These are phyloP conservation scores for Amiota mariae DNA, from an alignment of 2,888 invertebrate species.

Conservation along the genomic window DNA sequence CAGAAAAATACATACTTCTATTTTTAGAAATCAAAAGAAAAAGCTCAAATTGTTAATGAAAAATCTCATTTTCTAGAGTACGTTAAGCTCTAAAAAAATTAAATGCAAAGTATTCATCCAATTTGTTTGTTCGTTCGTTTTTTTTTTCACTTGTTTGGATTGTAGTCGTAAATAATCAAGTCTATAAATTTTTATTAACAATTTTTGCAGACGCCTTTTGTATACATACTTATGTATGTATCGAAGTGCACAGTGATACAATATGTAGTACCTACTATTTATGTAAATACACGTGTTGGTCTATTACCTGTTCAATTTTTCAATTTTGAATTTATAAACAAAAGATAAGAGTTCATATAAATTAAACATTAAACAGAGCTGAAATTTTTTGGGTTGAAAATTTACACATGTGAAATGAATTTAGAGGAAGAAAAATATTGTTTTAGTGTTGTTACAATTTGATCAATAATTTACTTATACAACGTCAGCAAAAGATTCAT, in stretches of 20 bases:
- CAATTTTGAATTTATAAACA: not conserved
- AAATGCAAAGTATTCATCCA: constrained; percentile 4
- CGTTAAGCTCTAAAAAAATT: constrained; percentile 48
- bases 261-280: not conserved
- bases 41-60: constrained; percentile 63
- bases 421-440: not conserved
- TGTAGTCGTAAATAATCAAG: constrained; percentile 7
- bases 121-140: constrained; percentile 2
- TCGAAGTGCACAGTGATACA: constrained; percentile 8
- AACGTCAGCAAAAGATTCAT: too few relatives aligned
- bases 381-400: not conserved
- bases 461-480: too few relatives aligned
- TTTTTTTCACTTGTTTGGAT: constrained; percentile 16
- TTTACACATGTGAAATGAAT: not conserved
- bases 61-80: constrained; percentile 48
- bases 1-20: constrained; percentile 54
- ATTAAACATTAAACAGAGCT: too few relatives aligned
- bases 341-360: constrained; percentile 14
- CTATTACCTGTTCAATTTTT: constrained; percentile 8
- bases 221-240: constrained; percentile 37
- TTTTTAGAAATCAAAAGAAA: constrained; percentile 59
- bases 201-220: not conserved
- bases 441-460: too few relatives aligned
- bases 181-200: constrained; percentile 17
- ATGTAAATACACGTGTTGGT: not conserved